phyloP scores from a whole-genome alignment of 1,140 invertebrate genomes.

The Thaumatotibia leucotreta region DNA sequence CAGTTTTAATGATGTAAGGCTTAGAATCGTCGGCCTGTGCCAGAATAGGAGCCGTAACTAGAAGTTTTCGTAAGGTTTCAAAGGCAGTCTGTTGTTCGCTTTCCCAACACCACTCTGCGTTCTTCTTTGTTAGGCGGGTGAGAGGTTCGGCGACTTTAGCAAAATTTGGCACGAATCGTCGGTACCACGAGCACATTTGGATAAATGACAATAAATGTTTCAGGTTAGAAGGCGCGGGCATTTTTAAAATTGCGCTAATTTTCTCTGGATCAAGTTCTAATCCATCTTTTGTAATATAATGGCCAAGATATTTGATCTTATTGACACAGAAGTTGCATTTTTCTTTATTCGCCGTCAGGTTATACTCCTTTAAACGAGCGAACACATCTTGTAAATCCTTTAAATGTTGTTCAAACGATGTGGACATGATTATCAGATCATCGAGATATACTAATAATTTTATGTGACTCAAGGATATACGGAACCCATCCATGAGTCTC shows the following conservation, averaged over 20 bases:
- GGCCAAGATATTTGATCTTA: conserved; percentile 45
- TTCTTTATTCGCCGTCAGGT: conserved; percentile 24
- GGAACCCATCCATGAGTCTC: conserved; percentile 37
- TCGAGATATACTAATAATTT: conserved; percentile 47
- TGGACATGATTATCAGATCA: conserved; percentile 46
- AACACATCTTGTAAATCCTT: conserved; percentile 29
- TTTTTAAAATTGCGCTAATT: conserved; percentile 16
- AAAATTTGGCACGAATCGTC: conserved; percentile 40
- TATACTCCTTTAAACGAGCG: conserved; percentile 13
- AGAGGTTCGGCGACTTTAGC: conserved; percentile 41
- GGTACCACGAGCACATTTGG: conserved; percentile 42
- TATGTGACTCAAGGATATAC: conserved; percentile 18
- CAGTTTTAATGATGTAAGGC: conserved; percentile 55
- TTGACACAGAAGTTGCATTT: conserved; percentile 41
- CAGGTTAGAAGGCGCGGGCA: conserved; percentile 28
- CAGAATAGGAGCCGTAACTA: conserved; percentile 59
- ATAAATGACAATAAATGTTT: conserved; percentile 18
- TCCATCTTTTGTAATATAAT: conserved; percentile 37
- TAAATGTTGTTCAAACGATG: conserved; percentile 43
- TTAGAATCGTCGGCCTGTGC: conserved; percentile 48
- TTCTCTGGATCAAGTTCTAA: conserved; percentile 42
- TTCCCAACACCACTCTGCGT: conserved; percentile 26
- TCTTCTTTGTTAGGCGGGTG: conserved; percentile 33
- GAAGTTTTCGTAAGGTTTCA: conserved; percentile 46
- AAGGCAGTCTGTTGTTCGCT: conserved; percentile 44